Evolutionary conservation across 2,797 vertebrate genomes (phyloP), one percentile per base, ranked within the genome.

Genomic region (Enteromius anoplus): DNA sequence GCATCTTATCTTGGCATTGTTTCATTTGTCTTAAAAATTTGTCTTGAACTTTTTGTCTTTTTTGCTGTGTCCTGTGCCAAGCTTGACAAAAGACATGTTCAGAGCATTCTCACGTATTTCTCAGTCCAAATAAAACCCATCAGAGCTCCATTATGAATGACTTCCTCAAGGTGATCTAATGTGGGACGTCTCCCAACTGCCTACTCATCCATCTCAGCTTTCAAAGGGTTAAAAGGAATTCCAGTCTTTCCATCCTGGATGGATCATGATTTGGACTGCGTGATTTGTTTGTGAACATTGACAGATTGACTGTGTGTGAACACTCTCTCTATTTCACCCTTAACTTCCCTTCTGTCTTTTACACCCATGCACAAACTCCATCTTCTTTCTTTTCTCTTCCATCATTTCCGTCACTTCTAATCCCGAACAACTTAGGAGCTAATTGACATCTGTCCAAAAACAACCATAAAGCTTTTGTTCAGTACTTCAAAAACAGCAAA

Each of bases 61-160:
- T 64, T 66, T 37, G 17, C 7, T 66, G 15, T 37, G 10, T 40
- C 21, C 40, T 40, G 8, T 66, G 65, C 19, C 34, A 68, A 40
- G 34, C 65, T 68, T 11, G 19, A n/a, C 64, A 32, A 37, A 37
- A 37, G 32, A 37, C 21, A 75, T 75, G 11, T 53, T 75, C 3
- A 26, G 34, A 73, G 68, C 75, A 80, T 85, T 84, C 34, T 51
- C 69, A 62, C 75, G 84, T 58, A 53, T 73, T 55, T 68, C 76
- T 77, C 75, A 51, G 21, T 45, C 68, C 80, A 60, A 80, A 85
- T 87, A 78, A 85, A 90, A 68, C 55, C 55, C 62, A 64, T 84
- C 72, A 78, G 76, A 69, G 23, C 23, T 80, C 3, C 34, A 85
- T 85, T 84, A 88, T 87, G 84, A 86, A 88, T 84, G 75, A 14